Percentiles rank a stretch among this genome's conserved stretches.
phyloP scores from a whole-genome alignment of 2,797 vertebrate species.

The Spea hammondii region DNA sequence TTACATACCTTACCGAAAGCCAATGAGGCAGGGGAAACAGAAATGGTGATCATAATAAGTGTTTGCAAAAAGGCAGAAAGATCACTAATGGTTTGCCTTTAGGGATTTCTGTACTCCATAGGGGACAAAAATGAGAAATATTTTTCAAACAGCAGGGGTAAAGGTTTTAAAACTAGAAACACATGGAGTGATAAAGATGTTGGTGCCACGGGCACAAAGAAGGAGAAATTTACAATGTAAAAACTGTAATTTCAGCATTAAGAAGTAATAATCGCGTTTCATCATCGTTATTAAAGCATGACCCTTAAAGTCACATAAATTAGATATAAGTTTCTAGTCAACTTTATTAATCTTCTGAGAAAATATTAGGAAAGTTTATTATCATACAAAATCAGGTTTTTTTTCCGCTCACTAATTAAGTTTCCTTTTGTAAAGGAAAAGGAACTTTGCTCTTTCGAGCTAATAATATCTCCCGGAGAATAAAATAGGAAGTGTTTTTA shows the following conservation, averaged over 20 bases:
- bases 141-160: conserved; percentile 99
- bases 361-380: conserved; percentile 78
- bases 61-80: conserved; percentile 98
- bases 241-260: conserved; percentile 99
- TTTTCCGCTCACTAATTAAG: conserved; percentile 42
- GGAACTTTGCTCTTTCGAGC: conserved; percentile 58
- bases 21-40: conserved; percentile 99
- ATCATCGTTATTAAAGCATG: conserved; percentile 98
- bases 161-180: conserved; percentile 99
- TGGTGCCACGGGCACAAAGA: conserved; percentile 96
- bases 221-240: conserved; percentile 88
- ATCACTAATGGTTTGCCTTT: conserved; percentile 99
- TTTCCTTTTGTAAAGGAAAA: conserved; percentile 55
- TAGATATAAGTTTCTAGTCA: conserved; percentile 80
- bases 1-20: conserved; percentile 99
- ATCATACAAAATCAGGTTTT: conserved; percentile 63
- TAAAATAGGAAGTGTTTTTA: not conserved
- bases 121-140: conserved; percentile 99
- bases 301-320: conserved; percentile 91
- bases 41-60: conserved; percentile 99
- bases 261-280: conserved; percentile 99
- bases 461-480: conserved; percentile 31
- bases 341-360: conserved; percentile 79
- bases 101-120: conserved; percentile 99
- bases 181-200: conserved; percentile 99